A percentile compares a stretch with the other conserved stretches of the same genome.
Evolutionary conservation across 2,888 invertebrate species (phyloP).

Genomic region (Phrixothrix hirtus): DNA sequence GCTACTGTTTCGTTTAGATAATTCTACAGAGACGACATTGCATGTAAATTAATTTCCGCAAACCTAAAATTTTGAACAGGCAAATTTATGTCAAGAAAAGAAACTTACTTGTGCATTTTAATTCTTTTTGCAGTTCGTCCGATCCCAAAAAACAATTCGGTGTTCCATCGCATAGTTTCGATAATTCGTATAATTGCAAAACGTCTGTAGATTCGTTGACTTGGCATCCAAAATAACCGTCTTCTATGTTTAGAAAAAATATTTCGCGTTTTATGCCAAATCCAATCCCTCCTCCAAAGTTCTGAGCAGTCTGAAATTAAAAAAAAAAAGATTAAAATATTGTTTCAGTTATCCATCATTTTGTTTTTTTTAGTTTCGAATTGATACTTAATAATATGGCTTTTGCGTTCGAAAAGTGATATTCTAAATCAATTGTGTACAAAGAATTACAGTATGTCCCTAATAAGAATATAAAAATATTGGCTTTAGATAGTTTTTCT

Average conservation of each 20-base stretch:
- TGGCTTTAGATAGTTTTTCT: neutral
- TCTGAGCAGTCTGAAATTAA: constrained; percentile 72
- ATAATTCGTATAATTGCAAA: constrained; percentile 92
- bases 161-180: constrained; percentile 89
- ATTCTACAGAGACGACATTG: no score
- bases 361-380: no score
- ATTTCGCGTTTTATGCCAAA: constrained; percentile 88
- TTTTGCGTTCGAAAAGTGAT: neutral
- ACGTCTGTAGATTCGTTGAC: constrained; percentile 95
- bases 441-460: no score
- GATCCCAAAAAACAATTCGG: constrained; percentile 90
- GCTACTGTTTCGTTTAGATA: no score
- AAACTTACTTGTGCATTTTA: constrained; percentile 89
- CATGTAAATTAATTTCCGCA: no score
- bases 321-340: constrained; percentile 40
- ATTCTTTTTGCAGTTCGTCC: constrained; percentile 85
- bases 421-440: neutral
- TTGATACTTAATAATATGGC: no score
- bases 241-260: constrained; percentile 95
- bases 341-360: no score
- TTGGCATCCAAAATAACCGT: constrained; percentile 97
- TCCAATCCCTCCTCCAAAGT: constrained; percentile 78
- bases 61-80: no score
- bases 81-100: no score
- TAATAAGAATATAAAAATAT: neutral